Evolutionary conservation across 2,888 invertebrate species (phyloP).

Genomic region (Noctua janthe): DNA sequence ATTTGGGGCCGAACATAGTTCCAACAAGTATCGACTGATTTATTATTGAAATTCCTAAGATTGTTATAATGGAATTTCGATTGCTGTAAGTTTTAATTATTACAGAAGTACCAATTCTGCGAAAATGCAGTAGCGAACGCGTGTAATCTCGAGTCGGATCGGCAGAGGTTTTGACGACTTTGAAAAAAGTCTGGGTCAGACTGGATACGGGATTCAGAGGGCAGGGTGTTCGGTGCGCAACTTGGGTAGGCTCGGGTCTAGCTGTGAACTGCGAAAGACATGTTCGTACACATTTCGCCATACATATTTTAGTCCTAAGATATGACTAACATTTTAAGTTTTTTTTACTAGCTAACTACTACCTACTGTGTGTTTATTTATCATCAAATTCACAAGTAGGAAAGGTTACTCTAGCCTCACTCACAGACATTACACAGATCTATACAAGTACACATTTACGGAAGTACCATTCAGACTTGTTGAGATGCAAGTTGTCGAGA

Average conservation of each 20-base stretch:
- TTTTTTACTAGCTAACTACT: background rate
- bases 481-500: slow-evolving; percentile 42
- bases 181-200: background rate
- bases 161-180: background rate
- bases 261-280: background rate
- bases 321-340: background rate
- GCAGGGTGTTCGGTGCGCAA: background rate
- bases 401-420: slow-evolving; percentile 7
- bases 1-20: slow-evolving; percentile 26
- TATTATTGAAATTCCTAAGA: slow-evolving; percentile 33
- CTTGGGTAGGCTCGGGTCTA: background rate
- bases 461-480: slow-evolving; percentile 44
- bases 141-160: background rate
- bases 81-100: slow-evolving; percentile 21
- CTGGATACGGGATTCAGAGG: too few species aligned
- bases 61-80: slow-evolving; percentile 30
- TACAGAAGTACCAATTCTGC: slow-evolving; percentile 4
- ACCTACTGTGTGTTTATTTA: background rate
- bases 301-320: background rate
- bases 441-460: slow-evolving; percentile 44
- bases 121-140: background rate
- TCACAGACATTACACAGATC: slow-evolving; percentile 23
- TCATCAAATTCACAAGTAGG: slow-evolving; percentile 12
- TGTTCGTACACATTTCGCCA: background rate
- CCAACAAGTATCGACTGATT: slow-evolving; percentile 31